phyloP scores from a whole-genome alignment of 1,140 invertebrate species.

The Drosophila sproati region DNA sequence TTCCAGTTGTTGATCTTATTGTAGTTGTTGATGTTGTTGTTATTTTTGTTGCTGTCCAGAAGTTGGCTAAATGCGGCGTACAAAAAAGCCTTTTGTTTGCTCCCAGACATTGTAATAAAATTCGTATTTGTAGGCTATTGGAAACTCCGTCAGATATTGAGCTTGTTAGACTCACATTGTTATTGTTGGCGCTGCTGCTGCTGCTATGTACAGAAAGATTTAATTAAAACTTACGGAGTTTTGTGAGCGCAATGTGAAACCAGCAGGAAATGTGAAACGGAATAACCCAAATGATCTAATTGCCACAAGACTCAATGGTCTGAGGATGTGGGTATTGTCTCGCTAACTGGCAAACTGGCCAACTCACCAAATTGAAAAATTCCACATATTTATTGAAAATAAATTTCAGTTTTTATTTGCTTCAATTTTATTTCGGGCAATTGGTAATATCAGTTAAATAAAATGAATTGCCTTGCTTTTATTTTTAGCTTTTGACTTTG shows the following conservation, averaged over 20 bases:
- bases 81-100: slow-evolving; percentile 69
- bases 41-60: slow-evolving; percentile 18
- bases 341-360: background rate
- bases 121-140: slow-evolving; percentile 53
- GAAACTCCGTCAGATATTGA: slow-evolving; percentile 67
- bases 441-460: background rate
- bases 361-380: slow-evolving; percentile 31
- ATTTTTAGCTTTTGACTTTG: no score
- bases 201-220: slow-evolving; percentile 56
- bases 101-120: slow-evolving; percentile 41
- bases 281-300: slow-evolving; percentile 81
- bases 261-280: slow-evolving; percentile 72
- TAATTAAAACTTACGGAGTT: slow-evolving; percentile 78
- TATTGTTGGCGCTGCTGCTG: background rate
- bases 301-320: slow-evolving; percentile 34
- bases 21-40: no score
- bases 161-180: slow-evolving; percentile 33
- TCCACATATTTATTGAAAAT: slow-evolving; percentile 34
- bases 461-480: background rate
- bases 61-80: slow-evolving; percentile 45
- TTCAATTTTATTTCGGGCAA: background rate
- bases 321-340: slow-evolving; percentile 62
- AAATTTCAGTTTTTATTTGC: background rate
- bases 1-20: slow-evolving; percentile 5
- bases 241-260: slow-evolving; percentile 52